phyloP scores from a whole-genome alignment of 30 jellyfish, hydroid and myxozoan genomes.

The Nemopilema nomurai region DNA sequence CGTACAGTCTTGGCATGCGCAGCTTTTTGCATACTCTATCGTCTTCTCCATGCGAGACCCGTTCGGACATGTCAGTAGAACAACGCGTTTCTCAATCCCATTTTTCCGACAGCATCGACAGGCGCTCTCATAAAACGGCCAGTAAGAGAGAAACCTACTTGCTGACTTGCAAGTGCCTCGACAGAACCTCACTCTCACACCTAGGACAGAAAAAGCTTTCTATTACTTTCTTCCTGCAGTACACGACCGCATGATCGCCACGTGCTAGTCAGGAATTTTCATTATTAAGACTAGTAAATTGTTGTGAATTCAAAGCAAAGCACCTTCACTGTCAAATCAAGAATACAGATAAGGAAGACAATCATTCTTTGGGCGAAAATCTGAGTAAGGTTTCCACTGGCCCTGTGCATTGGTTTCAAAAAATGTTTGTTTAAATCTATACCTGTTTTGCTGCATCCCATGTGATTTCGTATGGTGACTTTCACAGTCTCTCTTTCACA shows the following conservation, averaged over 20 bases:
- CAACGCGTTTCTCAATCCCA: constrained; percentile 16
- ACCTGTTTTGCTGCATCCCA: constrained; percentile 59
- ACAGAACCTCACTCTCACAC: constrained; percentile 55
- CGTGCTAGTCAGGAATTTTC: not conserved
- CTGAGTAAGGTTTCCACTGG: too few species aligned
- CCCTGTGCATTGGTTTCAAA: too few species aligned
- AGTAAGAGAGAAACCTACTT: constrained; percentile 37
- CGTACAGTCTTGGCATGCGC: constrained; percentile 44
- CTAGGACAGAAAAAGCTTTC: constrained; percentile 18
- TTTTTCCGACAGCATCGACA: constrained; percentile 68
- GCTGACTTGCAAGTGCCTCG: constrained; percentile 85
- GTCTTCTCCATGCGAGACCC: constrained; percentile 22
- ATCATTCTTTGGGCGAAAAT: too few species aligned
- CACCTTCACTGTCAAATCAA: too few species aligned
- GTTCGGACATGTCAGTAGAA: constrained; percentile 52
- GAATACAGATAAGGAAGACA: too few species aligned
- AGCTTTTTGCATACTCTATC: constrained; percentile 33
- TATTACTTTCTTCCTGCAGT: not conserved
- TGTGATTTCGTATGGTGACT: constrained; percentile 17
- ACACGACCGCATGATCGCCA: not conserved
- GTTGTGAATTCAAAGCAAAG: too few species aligned
- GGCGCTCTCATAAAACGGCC: constrained; percentile 52
- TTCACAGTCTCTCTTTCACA: constrained; percentile 41
- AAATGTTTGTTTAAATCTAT: too few species aligned
- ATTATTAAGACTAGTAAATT: not conserved